phyloP scores from a whole-genome alignment of 2,113 vertebrate genomes.

The Hypocryptadius cinnamomeus region DNA sequence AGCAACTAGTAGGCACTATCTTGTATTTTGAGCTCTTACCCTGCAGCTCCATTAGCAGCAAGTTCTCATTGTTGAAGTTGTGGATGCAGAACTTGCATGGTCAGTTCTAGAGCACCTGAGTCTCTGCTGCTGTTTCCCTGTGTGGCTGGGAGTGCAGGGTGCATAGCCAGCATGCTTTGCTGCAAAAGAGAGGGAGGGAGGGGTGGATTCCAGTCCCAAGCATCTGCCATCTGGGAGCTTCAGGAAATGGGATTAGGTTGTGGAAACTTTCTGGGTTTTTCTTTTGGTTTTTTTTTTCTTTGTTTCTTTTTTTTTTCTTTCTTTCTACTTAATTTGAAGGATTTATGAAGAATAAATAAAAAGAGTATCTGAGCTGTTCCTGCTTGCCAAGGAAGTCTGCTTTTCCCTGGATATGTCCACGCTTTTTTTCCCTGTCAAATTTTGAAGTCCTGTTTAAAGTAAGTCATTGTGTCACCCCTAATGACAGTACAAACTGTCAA shows the following conservation, averaged over 20 bases:
- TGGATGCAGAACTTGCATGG: not conserved
- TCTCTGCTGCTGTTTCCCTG: fast-evolving
- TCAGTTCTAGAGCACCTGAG: not conserved
- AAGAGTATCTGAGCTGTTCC: not conserved
- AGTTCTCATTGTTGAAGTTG: not conserved
- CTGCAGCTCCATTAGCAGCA: not conserved
- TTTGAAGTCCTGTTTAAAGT: not conserved
- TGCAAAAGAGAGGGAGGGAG: not conserved
- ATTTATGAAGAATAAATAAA: not conserved
- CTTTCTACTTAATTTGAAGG: not conserved
- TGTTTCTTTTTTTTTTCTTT: not conserved
- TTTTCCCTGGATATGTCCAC: not conserved
- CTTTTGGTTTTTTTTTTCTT: fast-evolving
- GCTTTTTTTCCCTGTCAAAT: not conserved
- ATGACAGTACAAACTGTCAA: not conserved
- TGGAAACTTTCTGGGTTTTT: not conserved
- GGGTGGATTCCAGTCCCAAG: not conserved
- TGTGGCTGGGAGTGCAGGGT: not conserved
- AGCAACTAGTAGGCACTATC: not conserved
- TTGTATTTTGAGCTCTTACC: not conserved
- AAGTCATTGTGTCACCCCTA: not conserved
- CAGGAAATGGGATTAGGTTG: slow-evolving; percentile 12
- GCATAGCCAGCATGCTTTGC: not conserved
- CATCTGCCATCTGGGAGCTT: slow-evolving; percentile 6
- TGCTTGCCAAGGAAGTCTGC: not conserved